Conservation (phyloP, 1,140 invertebrate genomes). For the Drosophila persimilis region DNA sequence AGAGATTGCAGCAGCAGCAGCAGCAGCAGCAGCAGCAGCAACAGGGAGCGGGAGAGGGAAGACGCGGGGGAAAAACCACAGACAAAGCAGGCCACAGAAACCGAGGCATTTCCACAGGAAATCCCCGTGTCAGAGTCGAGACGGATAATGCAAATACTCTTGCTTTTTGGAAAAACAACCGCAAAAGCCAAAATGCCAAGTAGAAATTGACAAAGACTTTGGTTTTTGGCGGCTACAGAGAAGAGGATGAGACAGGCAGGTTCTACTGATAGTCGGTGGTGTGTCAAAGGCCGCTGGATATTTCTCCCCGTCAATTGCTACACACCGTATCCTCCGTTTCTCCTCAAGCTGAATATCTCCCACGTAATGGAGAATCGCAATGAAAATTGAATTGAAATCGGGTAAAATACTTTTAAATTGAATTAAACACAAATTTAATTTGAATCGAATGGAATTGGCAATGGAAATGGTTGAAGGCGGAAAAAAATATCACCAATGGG, state of each 20-base stretch:
- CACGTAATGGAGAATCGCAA: not conserved
- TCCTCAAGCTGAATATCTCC: too few species aligned
- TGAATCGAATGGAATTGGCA: too few species aligned
- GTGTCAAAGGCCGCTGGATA: too few species aligned
- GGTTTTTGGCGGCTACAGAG: not conserved
- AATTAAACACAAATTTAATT: too few species aligned
- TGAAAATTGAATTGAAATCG: not conserved
- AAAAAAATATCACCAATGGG: too few species aligned
- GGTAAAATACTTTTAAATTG: not conserved
- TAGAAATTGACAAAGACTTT: conserved; percentile 12
- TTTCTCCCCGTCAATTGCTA: too few species aligned
- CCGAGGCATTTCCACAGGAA: conserved; percentile 31
- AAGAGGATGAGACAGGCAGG: not conserved
- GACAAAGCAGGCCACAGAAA: conserved; percentile 41
- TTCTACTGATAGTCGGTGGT: too few species aligned
- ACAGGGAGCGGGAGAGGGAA: too few species aligned
- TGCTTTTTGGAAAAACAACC: conserved; percentile 43
- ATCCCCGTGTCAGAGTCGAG: conserved; percentile 8
- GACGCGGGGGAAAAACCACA: conserved; percentile 42
- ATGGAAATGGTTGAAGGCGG: too few species aligned
- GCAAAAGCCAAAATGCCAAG: conserved; percentile 46
- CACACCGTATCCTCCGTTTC: too few species aligned
- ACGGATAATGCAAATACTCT: conserved; percentile 48
- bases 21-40: not conserved
- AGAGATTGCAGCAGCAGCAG: not conserved